phyloP scores from a whole-genome alignment of 2,113 vertebrate species.

The Rissa tridactyla region DNA sequence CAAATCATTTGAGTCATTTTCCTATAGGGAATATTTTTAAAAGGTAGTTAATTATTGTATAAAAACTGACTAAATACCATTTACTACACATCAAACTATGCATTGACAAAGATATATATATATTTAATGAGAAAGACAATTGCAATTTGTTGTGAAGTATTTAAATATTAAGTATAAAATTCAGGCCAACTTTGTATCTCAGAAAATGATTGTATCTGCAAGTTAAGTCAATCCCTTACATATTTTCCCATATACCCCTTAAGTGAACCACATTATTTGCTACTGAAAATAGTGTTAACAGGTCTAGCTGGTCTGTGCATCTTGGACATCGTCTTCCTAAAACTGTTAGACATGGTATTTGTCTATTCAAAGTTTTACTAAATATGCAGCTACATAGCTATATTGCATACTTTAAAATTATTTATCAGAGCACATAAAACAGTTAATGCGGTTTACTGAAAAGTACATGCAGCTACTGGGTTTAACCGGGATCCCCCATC shows the following conservation, averaged over 20 bases:
- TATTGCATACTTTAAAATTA: neutral
- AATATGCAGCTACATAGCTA: neutral
- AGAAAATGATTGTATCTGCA: neutral
- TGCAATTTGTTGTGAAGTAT: neutral
- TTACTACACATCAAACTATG: neutral
- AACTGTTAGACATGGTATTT: neutral
- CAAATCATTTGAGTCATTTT: constrained; percentile 91
- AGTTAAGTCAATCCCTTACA: neutral
- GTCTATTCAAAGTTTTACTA: neutral
- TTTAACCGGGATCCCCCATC: neutral
- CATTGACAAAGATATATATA: neutral
- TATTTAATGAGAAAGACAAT: neutral
- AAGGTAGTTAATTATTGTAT: neutral
- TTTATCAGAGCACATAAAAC: neutral
- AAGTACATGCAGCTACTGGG: neutral
- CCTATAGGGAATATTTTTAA: constrained; percentile 74
- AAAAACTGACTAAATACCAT: neutral
- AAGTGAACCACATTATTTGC: neutral
- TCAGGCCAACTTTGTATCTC: neutral
- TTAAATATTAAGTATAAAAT: neutral
- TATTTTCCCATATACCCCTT: neutral
- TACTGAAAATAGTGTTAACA: neutral
- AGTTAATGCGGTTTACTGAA: neutral
- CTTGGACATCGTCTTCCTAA: neutral
- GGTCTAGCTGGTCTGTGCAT: neutral